phyloP scores from a whole-genome alignment of 2,888 invertebrate genomes.

The Creontiades dilutus region DNA sequence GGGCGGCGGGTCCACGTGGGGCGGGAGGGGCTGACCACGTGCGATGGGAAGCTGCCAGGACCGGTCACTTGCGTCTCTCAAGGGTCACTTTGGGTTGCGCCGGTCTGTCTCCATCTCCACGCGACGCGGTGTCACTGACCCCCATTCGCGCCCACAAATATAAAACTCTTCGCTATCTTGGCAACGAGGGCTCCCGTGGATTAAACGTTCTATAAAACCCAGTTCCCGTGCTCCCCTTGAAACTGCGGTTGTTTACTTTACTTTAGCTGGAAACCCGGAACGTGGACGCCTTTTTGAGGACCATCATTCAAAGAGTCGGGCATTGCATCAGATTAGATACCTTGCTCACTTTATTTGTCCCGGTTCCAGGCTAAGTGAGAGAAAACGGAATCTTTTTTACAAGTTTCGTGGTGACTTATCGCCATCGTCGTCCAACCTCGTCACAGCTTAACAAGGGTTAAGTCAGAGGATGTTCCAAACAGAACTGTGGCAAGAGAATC shows the following conservation, averaged over 20 bases:
- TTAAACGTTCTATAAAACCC: constrained; percentile 17
- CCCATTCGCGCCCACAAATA: background rate
- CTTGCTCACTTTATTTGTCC: too few species aligned
- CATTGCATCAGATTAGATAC: too few species aligned
- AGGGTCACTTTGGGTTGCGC: background rate
- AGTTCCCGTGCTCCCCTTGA: too few species aligned
- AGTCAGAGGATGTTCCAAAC: too few species aligned
- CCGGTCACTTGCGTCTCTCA: constrained; percentile 9
- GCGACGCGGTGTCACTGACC: constrained; percentile 22
- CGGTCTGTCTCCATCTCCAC: constrained; percentile 34
- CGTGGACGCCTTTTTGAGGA: too few species aligned
- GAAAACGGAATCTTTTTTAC: too few species aligned
- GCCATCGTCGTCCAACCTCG: too few species aligned
- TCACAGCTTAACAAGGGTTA: too few species aligned
- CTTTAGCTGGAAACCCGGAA: background rate
- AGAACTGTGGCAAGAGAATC: too few species aligned
- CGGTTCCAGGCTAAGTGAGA: too few species aligned
- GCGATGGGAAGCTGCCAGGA: constrained; percentile 12
- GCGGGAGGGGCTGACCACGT: constrained; percentile 14
- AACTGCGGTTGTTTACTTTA: background rate
- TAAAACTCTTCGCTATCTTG: constrained; percentile 6
- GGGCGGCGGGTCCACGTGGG: constrained; percentile 5
- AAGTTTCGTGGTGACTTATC: too few species aligned
- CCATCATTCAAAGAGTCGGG: too few species aligned
- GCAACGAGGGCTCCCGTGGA: constrained; percentile 16